phyloP scores from a whole-genome alignment of 2,888 invertebrate species.

The Ormyrus thymus region DNA sequence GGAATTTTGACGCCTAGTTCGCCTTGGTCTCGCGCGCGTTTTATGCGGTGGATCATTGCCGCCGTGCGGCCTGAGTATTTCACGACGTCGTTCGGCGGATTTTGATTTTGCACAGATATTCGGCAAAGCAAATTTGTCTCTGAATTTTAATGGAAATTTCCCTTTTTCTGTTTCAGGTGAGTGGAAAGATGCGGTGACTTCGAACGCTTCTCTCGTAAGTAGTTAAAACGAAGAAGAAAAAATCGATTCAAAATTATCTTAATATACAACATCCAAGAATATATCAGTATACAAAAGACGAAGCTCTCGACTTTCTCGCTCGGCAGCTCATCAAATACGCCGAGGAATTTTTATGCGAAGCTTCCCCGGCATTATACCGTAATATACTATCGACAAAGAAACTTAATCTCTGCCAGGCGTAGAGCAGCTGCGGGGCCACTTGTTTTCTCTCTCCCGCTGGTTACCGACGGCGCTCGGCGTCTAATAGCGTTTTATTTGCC shows the following conservation, averaged over 20 bases:
- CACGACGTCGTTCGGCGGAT: not conserved
- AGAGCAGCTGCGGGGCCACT: not conserved
- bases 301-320: not conserved
- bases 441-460: not conserved
- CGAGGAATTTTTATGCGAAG: constrained; percentile 29
- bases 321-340: constrained; percentile 36
- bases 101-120: not conserved
- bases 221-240: too few relatives aligned
- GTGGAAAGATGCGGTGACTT: not conserved
- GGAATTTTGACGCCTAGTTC: constrained; percentile 16
- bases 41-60: not conserved
- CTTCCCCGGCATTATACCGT: constrained; percentile 21
- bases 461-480: not conserved
- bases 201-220: too few relatives aligned
- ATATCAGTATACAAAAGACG: too few relatives aligned
- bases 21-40: not conserved
- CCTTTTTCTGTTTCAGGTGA: constrained; percentile 45
- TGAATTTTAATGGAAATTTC: not conserved
- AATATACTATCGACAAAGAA: constrained; percentile 45
- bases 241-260: too few relatives aligned
- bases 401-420: constrained; percentile 33
- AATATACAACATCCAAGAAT: too few relatives aligned
- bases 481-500: constrained; percentile 48
- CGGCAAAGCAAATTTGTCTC: not conserved
- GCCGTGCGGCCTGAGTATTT: not conserved